Evolutionary conservation across 30 jellyfish, hydroid and myxozoan species (phyloP).

Genomic region (Chrysaora quinquecirrha): DNA sequence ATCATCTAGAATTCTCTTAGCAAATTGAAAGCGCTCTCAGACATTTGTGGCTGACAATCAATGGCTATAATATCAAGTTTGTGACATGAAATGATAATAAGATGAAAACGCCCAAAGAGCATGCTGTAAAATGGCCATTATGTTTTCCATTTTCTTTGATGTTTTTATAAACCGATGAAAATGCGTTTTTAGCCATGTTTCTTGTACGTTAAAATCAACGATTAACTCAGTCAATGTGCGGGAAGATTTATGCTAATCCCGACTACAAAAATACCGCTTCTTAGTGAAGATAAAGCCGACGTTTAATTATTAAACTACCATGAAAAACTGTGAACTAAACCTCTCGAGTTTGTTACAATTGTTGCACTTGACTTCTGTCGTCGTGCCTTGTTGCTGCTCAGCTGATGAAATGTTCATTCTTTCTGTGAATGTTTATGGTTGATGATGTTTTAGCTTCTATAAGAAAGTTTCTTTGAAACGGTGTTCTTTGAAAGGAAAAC

Average conservation of each 20-base stretch:
- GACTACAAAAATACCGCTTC: constrained; percentile 25
- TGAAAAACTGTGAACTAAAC: constrained; percentile 3
- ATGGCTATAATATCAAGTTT: not conserved
- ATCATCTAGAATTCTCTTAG: not conserved
- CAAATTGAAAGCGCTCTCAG: not conserved
- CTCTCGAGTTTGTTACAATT: too few species aligned
- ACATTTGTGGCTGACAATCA: not conserved
- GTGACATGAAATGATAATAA: not conserved
- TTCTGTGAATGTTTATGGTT: too few species aligned
- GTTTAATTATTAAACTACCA: constrained; percentile 26
- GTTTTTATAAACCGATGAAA: constrained; percentile 46
- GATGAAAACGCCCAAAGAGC: not conserved
- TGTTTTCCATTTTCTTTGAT: constrained; percentile 54
- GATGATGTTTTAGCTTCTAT: too few species aligned
- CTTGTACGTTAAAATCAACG: constrained; percentile 31
- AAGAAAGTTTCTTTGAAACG: too few species aligned
- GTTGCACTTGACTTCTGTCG: too few species aligned
- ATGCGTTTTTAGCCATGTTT: constrained; percentile 38
- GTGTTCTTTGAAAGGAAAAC: too few species aligned
- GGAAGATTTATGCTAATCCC: constrained; percentile 45
- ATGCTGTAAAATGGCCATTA: constrained; percentile 41
- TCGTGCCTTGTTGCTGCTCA: too few species aligned
- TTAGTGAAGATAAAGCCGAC: constrained; percentile 66
- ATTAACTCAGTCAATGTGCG: constrained; percentile 18
- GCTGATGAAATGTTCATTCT: too few species aligned